A percentile compares a stretch with the other conserved stretches of the same genome.
phyloP scores from a whole-genome alignment of 2,888 invertebrate genomes.

The Drosophila eohydei region DNA sequence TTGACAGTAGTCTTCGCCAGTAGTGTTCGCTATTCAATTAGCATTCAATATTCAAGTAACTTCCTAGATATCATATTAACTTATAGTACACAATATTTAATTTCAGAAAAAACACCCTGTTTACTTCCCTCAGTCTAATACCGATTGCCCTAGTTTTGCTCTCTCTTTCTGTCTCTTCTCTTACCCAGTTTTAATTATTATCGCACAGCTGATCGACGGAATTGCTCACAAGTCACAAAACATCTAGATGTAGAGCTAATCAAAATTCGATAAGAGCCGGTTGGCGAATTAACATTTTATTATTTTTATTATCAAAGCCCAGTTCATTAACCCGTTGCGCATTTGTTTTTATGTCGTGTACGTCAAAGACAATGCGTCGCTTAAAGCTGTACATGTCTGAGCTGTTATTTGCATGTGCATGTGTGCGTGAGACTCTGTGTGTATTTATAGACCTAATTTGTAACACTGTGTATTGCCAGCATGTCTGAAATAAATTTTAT shows the following conservation, averaged over 20 bases:
- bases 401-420: conserved; percentile 2
- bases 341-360: conserved; percentile 50
- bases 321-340: conserved; percentile 65
- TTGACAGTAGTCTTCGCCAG: too few species aligned
- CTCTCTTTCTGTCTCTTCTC: background rate
- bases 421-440: background rate
- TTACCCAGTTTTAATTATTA: background rate
- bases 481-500: conserved; percentile 76
- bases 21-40: too few species aligned
- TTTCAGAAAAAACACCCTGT: background rate
- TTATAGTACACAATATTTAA: too few species aligned
- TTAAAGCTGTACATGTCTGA: conserved; percentile 46
- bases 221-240: background rate
- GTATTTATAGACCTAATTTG: conserved; percentile 78
- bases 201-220: conserved; percentile 36
- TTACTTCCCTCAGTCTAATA: background rate
- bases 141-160: background rate
- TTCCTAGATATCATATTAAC: too few species aligned
- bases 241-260: conserved; percentile 32
- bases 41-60: too few species aligned
- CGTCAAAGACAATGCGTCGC: conserved; percentile 19
- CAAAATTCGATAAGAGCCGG: conserved; percentile 41
- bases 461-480: conserved; percentile 70
- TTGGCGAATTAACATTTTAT: conserved; percentile 70
- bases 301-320: conserved; percentile 35